Conservation (phyloP, 2,888 invertebrate species). For the Limnephilus lunatus region DNA sequence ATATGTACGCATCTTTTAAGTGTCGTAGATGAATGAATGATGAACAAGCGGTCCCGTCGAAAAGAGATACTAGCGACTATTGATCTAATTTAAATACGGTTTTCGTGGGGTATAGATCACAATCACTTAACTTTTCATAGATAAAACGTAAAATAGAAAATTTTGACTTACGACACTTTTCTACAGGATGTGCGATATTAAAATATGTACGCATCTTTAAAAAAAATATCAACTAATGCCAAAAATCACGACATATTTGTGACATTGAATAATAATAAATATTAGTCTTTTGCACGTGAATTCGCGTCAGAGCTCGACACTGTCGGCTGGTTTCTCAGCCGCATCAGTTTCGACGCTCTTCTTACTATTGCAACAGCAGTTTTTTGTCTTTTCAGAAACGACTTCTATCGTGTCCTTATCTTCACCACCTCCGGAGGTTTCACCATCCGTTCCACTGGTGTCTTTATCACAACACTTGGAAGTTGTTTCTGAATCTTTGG, state of each 20-base stretch:
- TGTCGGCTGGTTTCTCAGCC: background rate
- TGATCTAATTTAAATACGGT: too few species aligned
- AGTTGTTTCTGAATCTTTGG: constrained; percentile 7
- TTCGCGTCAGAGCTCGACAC: background rate
- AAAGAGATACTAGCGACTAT: too few species aligned
- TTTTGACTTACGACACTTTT: too few species aligned
- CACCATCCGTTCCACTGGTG: background rate
- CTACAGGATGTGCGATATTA: too few species aligned
- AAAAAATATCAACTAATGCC: too few species aligned
- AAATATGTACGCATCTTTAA: too few species aligned
- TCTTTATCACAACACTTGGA: constrained; percentile 13
- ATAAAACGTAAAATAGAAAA: too few species aligned
- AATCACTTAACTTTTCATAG: too few species aligned
- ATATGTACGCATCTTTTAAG: too few species aligned
- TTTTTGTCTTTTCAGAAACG: background rate
- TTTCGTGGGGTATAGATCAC: too few species aligned
- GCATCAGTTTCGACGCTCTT: background rate
- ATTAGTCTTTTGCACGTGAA: background rate
- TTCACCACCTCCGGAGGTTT: background rate
- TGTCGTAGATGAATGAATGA: too few species aligned
- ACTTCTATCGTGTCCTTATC: constrained; percentile 9
- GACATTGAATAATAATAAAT: background rate
- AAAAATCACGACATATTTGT: constrained; percentile 2
- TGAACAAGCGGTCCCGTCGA: too few species aligned
- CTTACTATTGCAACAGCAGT: background rate